phyloP scores from a whole-genome alignment of 2,888 invertebrate species.

The Xanthorhoe designata region DNA sequence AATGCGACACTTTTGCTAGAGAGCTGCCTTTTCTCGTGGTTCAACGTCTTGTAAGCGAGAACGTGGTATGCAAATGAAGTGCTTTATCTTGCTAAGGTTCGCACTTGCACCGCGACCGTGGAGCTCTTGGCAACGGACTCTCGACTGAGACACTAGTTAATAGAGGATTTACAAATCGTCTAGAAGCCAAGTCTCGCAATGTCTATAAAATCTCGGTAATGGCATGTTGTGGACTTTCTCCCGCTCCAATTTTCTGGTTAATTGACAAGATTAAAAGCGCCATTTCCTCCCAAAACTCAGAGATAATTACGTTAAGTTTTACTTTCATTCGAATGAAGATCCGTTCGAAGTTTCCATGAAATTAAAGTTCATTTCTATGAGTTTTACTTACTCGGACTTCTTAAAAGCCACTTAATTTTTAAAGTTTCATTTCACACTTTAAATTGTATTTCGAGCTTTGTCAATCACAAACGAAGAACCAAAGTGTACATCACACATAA shows the following conservation, averaged over 20 bases:
- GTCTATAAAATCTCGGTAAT: slow-evolving; percentile 50
- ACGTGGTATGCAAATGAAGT: slow-evolving; percentile 36
- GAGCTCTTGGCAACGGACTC: slow-evolving; percentile 25
- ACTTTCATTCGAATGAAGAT: slow-evolving; percentile 67
- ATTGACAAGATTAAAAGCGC: slow-evolving; percentile 72
- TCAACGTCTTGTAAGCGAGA: slow-evolving; percentile 31
- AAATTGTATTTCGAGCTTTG: background rate
- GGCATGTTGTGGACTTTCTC: slow-evolving; percentile 49
- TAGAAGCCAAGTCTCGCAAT: slow-evolving; percentile 34
- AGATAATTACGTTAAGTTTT: slow-evolving; percentile 66
- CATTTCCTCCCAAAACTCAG: slow-evolving; percentile 61
- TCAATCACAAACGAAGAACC: background rate
- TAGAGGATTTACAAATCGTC: slow-evolving; percentile 31
- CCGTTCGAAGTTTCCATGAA: slow-evolving; percentile 48
- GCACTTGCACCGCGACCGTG: slow-evolving; percentile 19
- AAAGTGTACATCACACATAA: too few relatives aligned
- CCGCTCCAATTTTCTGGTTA: slow-evolving; percentile 68
- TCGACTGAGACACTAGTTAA: slow-evolving; percentile 33
- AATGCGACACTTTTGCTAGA: slow-evolving; percentile 18
- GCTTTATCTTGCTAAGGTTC: slow-evolving; percentile 32
- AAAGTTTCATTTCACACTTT: slow-evolving; percentile 2
- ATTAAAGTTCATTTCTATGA: slow-evolving; percentile 55
- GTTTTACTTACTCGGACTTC: slow-evolving; percentile 38
- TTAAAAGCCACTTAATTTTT: slow-evolving; percentile 41
- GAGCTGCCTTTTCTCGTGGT: slow-evolving; percentile 30